Evolutionary conservation across 2,113 vertebrate species (phyloP), one percentile per base, ranked within the genome.

Genomic region (Podarcis muralis): DNA sequence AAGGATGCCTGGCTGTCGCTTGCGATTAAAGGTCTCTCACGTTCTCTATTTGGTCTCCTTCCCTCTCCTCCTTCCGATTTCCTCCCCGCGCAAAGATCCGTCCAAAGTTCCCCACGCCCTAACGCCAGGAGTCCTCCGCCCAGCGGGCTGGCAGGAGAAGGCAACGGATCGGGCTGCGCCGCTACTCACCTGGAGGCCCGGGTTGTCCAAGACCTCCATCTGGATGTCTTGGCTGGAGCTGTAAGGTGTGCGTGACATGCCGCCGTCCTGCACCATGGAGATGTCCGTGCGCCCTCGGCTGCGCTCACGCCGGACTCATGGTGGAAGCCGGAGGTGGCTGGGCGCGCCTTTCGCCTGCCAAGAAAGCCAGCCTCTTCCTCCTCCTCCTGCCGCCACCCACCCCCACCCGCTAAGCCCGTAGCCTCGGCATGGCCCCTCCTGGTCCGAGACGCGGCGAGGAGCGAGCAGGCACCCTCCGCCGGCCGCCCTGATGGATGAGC

Each of bases 141-240:
- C 40, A 32, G n/a, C 1, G 78, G 30, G 18, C 22, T 59, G 30
- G 80, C 37, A 71, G 85, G 75, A 85, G 71, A 80, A 92, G 22
- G 88, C 87, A 59, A 43, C 80, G 90, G 84, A n/a, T 81, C 72
- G 53, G 78, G 89, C 89, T 76, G 87, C 92, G 57, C 1, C 2
- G 3, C 53, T 65, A 88, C 98, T 97, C 97, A 99, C 98, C 98
- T 99, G 98, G 65, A 98, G 97, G 94, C 96, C 93, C 89, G 98
- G 98, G 89, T 98, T 97, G 93, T 98, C 98, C 92, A 99, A 98
- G 97, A 98, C 98, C 96, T 99, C 98, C 98, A 99, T 99, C 95
- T 98, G 98, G 96, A 99, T 99, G 97, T 99, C 98, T 97, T 99
- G 98, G 95, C 98, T 98, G 94, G 98, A 98, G 97, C 98, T 98